Base-by-base conservation (phyloP, 35 echinoderm and acorn worm genomes). In the Heliocidaris tuberculata region DNA sequence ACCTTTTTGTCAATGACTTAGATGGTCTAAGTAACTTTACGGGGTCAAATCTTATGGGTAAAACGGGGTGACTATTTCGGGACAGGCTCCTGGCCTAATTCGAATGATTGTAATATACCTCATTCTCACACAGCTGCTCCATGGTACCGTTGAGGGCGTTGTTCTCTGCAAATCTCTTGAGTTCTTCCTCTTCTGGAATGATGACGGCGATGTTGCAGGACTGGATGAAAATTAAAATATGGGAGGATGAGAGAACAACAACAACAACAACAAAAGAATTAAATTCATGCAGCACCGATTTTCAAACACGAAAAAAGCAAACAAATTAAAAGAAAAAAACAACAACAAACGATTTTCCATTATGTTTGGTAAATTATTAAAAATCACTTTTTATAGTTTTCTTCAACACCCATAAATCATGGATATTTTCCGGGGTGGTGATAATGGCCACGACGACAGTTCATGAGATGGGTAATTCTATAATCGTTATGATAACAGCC, bases 161-260 rank as follows among this genome's bases (percentile, higher is more conserved):
- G 31, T 85, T 88, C 42, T 86, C 90, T 16, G 94, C 98, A 86
- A 92, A 94, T 31, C 93, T 96, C 31, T 88, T 94, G 31, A 99
- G 52, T 78, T 97, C 93, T 30, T 97, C 96, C 88, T 97, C 96
- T 94, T 99, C 98, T n/a, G 98, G 96, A 48, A 97, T 95, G 16
- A 99, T 94, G n/a, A 99, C 86, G 13, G 61, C 98, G 13, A 99
- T 94, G 85, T 95, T 86, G 90, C 88, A 95, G 85, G 95, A 92
- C 97, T 98, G 78, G 30, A 95, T 49, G 50, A 49, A 88, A 59
- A 49, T 94, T 48, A 0, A 0, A 93, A 30, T 93, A 49, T 32
- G 60, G 24, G 24, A 6, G 5, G 21, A 70, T 70, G 60, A 21
- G 60, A 21, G 21, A 70, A 70, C 24, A 70, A 60, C 0, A 42